Evolutionary conservation across 2,113 vertebrate species (phyloP).

Genomic region (Sus scrofa): DNA sequence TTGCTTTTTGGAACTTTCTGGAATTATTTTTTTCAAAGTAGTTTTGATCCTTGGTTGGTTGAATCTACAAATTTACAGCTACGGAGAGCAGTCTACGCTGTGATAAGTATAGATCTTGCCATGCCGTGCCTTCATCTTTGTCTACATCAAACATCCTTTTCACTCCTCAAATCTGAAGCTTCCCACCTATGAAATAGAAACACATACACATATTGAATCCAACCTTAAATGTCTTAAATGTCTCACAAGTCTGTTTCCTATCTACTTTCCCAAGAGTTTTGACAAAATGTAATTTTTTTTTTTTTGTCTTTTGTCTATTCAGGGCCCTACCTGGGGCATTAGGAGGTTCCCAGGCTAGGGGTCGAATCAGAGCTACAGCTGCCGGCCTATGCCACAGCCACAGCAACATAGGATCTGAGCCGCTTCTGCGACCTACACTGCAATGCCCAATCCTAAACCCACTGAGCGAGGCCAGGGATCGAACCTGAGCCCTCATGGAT

Average conservation of each 20-base stretch:
- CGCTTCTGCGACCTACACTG: too few relatives aligned
- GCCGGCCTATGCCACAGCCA: too few relatives aligned
- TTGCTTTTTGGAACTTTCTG: not conserved
- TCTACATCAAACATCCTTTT: not conserved
- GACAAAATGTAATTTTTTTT: not conserved
- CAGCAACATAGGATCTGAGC: too few relatives aligned
- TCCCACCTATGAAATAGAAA: not conserved
- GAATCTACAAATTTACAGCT: not conserved
- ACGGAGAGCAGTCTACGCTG: not conserved
- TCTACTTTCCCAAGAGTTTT: not conserved
- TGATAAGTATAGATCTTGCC: not conserved
- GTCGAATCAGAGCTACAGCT: too few relatives aligned
- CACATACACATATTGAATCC: accelerated
- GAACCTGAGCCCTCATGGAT: too few relatives aligned
- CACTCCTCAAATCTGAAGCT: not conserved
- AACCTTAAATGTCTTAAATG: not conserved
- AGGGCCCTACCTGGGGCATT: too few relatives aligned
- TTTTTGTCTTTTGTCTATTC: too few relatives aligned
- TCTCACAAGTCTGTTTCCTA: not conserved
- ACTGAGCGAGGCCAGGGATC: too few relatives aligned
- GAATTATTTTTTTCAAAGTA: not conserved
- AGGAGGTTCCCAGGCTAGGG: too few relatives aligned
- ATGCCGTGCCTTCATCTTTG: not conserved
- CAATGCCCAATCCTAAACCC: too few relatives aligned
- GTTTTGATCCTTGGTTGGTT: not conserved